Evolutionary conservation across 1,140 invertebrate genomes (phyloP).

Genomic region (Coptotermes formosanus): DNA sequence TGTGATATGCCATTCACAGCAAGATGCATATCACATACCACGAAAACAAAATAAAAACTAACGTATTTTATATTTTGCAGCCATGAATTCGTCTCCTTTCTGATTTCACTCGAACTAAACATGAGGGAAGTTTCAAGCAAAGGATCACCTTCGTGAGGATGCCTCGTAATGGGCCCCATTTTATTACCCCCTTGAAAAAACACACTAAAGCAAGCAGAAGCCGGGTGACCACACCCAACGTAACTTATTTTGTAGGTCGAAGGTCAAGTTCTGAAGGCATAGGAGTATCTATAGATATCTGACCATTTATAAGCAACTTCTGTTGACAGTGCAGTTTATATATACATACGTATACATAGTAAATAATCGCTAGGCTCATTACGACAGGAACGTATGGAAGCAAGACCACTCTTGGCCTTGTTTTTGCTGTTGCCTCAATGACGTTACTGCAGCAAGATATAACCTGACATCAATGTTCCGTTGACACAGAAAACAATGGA

Average conservation of each 20-base stretch:
- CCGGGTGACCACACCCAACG: not conserved
- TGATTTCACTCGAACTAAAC: not conserved
- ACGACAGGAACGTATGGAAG: too few species aligned
- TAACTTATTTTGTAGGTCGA: not conserved
- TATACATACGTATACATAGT: too few species aligned
- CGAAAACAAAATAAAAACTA: not conserved
- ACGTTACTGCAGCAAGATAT: too few species aligned
- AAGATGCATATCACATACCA: not conserved
- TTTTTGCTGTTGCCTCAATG: too few species aligned
- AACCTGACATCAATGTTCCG: too few species aligned
- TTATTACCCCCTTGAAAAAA: not conserved
- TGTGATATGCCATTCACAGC: too few species aligned
- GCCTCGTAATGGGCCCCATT: not conserved
- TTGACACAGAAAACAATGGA: too few species aligned
- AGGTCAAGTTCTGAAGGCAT: not conserved
- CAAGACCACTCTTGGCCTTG: too few species aligned
- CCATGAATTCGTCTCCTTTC: not conserved
- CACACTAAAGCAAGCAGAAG: not conserved
- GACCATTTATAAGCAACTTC: too few species aligned
- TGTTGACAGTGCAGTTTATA: too few species aligned
- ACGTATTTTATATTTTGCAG: not conserved
- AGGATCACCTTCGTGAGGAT: not conserved
- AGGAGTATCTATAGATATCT: too few species aligned
- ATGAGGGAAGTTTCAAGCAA: not conserved
- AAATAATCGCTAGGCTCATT: too few species aligned